phyloP scores from a whole-genome alignment of 2,797 vertebrate genomes.

The Poecilia picta region DNA sequence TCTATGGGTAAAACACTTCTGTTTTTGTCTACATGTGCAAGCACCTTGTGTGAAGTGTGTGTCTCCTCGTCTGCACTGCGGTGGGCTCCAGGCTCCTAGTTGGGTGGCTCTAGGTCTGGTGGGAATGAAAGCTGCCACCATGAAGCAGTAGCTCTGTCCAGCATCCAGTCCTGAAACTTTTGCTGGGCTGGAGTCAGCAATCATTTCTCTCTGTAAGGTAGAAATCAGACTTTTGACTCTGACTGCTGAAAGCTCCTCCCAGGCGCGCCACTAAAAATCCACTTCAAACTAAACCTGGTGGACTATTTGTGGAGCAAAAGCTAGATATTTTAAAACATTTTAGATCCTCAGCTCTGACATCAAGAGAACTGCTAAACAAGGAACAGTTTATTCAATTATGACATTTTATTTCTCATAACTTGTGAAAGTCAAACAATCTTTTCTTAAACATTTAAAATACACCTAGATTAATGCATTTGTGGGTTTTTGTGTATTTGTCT shows the following conservation, averaged over 20 bases:
- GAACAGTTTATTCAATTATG: neutral
- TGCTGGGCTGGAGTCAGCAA: slow-evolving; percentile 65
- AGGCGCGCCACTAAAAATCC: neutral
- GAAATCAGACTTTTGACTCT: slow-evolving; percentile 13
- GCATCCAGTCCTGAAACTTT: slow-evolving; percentile 76
- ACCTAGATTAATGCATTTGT: neutral
- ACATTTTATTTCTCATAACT: neutral
- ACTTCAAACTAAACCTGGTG: neutral
- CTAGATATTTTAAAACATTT: neutral
- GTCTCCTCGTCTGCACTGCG: slow-evolving; percentile 51
- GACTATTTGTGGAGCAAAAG: neutral
- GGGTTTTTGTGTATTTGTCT: neutral
- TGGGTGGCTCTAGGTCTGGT: slow-evolving; percentile 72
- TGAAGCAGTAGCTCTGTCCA: slow-evolving; percentile 88
- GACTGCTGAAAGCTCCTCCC: neutral
- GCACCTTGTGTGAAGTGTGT: slow-evolving; percentile 59
- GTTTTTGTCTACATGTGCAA: neutral
- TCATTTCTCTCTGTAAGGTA: slow-evolving; percentile 73
- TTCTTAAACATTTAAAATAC: neutral
- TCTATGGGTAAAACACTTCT: neutral
- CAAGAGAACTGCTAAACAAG: neutral
- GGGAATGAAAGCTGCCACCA: slow-evolving; percentile 78
- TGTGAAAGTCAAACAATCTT: neutral
- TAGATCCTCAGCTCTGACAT: neutral
- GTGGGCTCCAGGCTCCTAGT: slow-evolving; percentile 75